Base-by-base conservation (phyloP, 1,140 invertebrate species). In the Anoplophora glabripennis region DNA sequence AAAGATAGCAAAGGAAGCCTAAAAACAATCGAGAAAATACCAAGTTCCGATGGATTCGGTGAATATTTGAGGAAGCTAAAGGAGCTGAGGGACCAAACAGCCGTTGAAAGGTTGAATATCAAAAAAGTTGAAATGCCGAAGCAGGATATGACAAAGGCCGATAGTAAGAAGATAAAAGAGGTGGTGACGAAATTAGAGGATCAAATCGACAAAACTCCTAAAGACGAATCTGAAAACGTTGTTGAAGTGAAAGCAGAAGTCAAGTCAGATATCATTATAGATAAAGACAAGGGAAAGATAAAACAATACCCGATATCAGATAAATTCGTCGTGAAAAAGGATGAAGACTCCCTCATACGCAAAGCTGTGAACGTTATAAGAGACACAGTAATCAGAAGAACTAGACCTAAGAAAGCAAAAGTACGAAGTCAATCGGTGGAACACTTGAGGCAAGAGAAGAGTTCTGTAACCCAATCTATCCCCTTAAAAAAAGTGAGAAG, bases 61-160 rank as follows among this genome's bases (percentile, higher is more conserved):
- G 47, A 34, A 12, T 49, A 49, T 36, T 36, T 49, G 11, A 33
- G 34, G 28, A 49, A 49, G n/a, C 12, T 49, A 28, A 34, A 49
- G 7, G 47, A 49, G 15, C 14, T 49, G 21, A 49, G 35, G 15
- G 28, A 49, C n/a, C 47, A 49, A 35, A 35, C 47, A 5, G 11
- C 47, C 9, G 34, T 49, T 1, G 28, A 34, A 4, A 49, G 14
- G 12, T 49, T 36, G 3, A 12, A 17, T 34, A 49, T 35, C 18
- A 28, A 14, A 15, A 46, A 18, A 46, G 18, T 17, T 15, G 12
- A 46, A 14, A 7, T 10, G 18, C 15, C 17, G 3, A 42, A 17
- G 12, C 12, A 15, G n/a, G 41, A 42, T 12, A n/a, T 9, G 12
- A 0, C 9, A 8, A 42, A 42, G 9, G 8, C 14, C 4, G 17